Conservation (phyloP, 1,140 invertebrate genomes). For the Drosophila lini region DNA sequence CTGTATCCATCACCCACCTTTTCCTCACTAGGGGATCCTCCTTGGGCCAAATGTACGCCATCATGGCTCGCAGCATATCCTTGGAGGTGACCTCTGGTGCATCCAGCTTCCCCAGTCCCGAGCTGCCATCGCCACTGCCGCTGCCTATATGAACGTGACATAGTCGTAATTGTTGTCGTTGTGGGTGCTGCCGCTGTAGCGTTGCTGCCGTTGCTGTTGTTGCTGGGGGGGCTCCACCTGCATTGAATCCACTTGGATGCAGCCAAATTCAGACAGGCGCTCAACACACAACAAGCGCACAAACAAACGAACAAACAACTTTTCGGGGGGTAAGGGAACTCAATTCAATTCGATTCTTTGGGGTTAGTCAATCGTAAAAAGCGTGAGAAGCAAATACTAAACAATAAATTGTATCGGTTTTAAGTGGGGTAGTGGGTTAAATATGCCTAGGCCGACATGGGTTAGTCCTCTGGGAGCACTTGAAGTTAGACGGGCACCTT, state of each 20-base stretch:
- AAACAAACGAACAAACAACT: conserved; percentile 67
- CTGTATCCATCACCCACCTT: conserved; percentile 22
- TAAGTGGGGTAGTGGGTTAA: conserved; percentile 19
- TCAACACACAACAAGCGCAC: conserved; percentile 82
- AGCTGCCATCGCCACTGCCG: conserved; percentile 88
- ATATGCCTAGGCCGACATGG: conserved; percentile 5
- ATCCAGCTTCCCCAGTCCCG: conserved; percentile 85
- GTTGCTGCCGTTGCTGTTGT: conserved; percentile 36
- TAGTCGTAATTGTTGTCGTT: conserved; percentile 85
- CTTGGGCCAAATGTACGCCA: conserved; percentile 98
- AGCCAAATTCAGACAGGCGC: conserved; percentile 81
- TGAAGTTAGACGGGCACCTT: conserved; percentile 26
- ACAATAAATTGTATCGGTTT: conserved; percentile 5
- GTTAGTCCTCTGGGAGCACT: not conserved
- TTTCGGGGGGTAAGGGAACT: conserved; percentile 21
- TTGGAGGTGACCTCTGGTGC: conserved; percentile 88
- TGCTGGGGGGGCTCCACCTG: conserved; percentile 59
- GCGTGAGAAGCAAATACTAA: conserved; percentile 23
- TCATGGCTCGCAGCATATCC: conserved; percentile 95
- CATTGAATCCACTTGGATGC: conserved; percentile 81
- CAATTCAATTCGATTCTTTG: conserved; percentile 15
- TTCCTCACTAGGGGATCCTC: conserved; percentile 84
- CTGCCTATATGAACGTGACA: conserved; percentile 95
- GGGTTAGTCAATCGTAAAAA: conserved; percentile 37
- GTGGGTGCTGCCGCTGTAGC: conserved; percentile 66